Base-by-base conservation (phyloP, 1,140 invertebrate species). In the Gerris buenoi region DNA sequence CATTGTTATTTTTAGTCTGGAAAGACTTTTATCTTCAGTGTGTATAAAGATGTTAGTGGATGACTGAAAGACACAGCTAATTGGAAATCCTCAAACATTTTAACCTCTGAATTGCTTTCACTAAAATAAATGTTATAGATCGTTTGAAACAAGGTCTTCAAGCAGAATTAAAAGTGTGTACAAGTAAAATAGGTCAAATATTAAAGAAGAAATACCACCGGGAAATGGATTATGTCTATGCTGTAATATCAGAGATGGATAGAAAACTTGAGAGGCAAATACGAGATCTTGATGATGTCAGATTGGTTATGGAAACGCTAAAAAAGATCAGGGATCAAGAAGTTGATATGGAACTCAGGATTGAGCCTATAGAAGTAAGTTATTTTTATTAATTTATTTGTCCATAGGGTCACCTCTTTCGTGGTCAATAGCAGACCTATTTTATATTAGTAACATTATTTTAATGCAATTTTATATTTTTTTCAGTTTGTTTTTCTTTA, bases 181-280 rank as follows among this genome's bases (percentile, higher is more conserved):
- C 82, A 13, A 84, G 82, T 75, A 88, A 84, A 84, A 93, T 89
- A 70, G 93, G 93, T 18, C 87, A 90, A 77, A 90, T 88, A 0
- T 89, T 96, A 82, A 91, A 93, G 74, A 91, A 90, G 71, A 93
- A 95, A 74, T 96, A 95, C 73, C 86, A 88, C 68, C 82, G 90
- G 61, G 91, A 96, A 79, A 97, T 96, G 92, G 91, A 97, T 73
- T 91, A 93, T 70, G 91, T 95, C 26, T 92, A 95, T 71, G 89
- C 88, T 0, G 89, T 95, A 27, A 93, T 97, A 77, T 93, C 87
- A 71, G 93, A 96, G 77, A 87, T 96, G 81, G 89, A 89, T 71
- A 85, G 91, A 60, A 90, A 92, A 75, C 78, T 97, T 23, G 87
- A 91, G 70, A 81, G 90, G 57, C 90, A 89, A 61, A 90, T 97